phyloP scores from a whole-genome alignment of 2,888 invertebrate species.

The Cerastoderma edule region DNA sequence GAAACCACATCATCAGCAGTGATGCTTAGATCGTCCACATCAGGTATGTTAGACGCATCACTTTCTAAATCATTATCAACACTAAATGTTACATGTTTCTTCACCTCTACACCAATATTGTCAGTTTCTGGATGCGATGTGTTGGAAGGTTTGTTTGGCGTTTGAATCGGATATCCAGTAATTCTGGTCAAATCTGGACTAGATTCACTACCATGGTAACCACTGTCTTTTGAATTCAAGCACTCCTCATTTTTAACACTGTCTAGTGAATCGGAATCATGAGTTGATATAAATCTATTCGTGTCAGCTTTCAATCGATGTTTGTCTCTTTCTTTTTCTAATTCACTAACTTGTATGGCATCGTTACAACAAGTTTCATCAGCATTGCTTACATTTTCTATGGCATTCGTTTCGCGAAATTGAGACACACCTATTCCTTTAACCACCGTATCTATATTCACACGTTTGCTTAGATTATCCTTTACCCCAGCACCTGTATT shows the following conservation, averaged over 20 bases:
- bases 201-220: slow-evolving; percentile 30
- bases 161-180: too few species aligned
- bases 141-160: too few species aligned
- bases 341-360: too few species aligned
- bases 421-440: too few species aligned
- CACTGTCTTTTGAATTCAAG: slow-evolving; percentile 42
- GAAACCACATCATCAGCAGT: background rate
- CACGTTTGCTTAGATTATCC: too few species aligned
- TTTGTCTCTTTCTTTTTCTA: background rate
- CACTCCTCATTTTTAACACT: slow-evolving; percentile 1
- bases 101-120: too few species aligned
- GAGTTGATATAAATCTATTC: background rate
- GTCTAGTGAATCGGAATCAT: slow-evolving; percentile 7
- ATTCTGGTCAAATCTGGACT: slow-evolving; percentile 27
- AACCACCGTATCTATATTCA: too few species aligned
- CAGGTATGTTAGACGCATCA: background rate
- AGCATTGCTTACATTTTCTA: too few species aligned
- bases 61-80: background rate
- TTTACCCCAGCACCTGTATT: slow-evolving; percentile 14
- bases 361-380: too few species aligned
- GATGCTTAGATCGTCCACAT: slow-evolving; percentile 1
- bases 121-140: too few species aligned
- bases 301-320: background rate
- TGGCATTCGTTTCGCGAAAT: too few species aligned
- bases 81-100: slow-evolving; percentile 18